These are phyloP conservation scores for Aegithalos caudatus DNA, from an alignment of 2,113 vertebrate genomes.

Conservation along the genomic window DNA sequence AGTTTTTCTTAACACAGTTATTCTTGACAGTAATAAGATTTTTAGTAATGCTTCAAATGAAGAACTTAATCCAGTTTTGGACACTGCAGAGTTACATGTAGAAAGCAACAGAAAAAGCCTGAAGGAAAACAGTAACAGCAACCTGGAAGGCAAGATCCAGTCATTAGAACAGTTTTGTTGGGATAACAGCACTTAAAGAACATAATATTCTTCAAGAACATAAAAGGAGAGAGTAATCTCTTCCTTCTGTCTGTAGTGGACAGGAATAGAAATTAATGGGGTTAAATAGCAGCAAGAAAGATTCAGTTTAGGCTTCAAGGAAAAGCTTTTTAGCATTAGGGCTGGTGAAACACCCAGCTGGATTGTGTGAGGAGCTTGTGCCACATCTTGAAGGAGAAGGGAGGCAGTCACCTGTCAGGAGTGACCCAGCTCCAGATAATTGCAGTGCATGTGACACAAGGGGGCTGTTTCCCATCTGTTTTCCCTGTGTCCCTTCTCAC, in stretches of 20 bases:
- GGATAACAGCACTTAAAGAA: neutral
- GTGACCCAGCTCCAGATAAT: neutral
- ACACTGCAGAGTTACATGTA: neutral
- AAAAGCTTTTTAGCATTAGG: neutral
- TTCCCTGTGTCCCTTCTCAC: neutral
- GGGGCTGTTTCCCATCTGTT: neutral
- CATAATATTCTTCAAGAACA: neutral
- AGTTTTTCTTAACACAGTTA: neutral
- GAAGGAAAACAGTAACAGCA: neutral
- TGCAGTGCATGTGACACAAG: accelerated
- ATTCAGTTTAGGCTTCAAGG: neutral
- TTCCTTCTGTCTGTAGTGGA: neutral
- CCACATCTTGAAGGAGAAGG: neutral
- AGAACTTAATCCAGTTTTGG: neutral
- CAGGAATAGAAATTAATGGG: neutral
- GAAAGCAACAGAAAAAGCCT: neutral
- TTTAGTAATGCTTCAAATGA: neutral
- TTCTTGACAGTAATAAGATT: neutral
- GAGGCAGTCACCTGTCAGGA: neutral
- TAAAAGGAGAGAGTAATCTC: neutral
- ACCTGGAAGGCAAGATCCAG: neutral
- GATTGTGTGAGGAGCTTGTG: neutral
- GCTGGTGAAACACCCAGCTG: neutral
- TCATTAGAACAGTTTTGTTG: neutral
- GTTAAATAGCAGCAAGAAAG: neutral